These are phyloP conservation scores for Xiphophorus couchianus DNA, from an alignment of 2,113 vertebrate species.

Conservation along the genomic window DNA sequence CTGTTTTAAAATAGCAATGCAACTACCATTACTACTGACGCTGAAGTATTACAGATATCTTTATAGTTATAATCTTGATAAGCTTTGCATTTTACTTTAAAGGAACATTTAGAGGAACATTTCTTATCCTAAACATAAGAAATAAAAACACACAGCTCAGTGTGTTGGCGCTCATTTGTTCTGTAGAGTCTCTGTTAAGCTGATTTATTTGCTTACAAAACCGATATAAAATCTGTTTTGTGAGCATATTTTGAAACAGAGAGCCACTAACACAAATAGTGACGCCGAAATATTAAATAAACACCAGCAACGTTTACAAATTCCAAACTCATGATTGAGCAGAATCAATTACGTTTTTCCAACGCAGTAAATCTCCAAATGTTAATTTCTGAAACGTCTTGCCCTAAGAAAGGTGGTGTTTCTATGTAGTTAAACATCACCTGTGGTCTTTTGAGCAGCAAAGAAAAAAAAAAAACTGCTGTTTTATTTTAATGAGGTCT, in stretches of 20 bases:
- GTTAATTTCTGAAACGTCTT: neutral
- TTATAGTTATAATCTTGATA: no score
- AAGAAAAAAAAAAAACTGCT: no score
- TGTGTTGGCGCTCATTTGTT: neutral
- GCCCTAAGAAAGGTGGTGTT: neutral
- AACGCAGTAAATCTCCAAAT: neutral
- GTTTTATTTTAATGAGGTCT: no score
- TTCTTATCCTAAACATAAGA: neutral
- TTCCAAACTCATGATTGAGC: neutral
- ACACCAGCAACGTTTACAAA: neutral
- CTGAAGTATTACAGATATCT: neutral
- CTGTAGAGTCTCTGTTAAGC: neutral
- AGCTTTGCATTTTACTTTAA: no score
- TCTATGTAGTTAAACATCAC: neutral
- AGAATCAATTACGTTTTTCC: neutral
- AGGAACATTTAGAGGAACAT: no score
- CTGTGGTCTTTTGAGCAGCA: no score
- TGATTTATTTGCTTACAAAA: neutral
- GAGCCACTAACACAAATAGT: neutral
- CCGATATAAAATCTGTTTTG: no score
- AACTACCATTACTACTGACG: neutral
- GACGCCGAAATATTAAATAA: neutral
- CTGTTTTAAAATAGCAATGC: neutral
- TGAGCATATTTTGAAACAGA: no score
- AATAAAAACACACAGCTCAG: neutral